These are phyloP conservation scores for Noctua janthina DNA, from an alignment of 2,888 invertebrate species.

Conservation along the genomic window DNA sequence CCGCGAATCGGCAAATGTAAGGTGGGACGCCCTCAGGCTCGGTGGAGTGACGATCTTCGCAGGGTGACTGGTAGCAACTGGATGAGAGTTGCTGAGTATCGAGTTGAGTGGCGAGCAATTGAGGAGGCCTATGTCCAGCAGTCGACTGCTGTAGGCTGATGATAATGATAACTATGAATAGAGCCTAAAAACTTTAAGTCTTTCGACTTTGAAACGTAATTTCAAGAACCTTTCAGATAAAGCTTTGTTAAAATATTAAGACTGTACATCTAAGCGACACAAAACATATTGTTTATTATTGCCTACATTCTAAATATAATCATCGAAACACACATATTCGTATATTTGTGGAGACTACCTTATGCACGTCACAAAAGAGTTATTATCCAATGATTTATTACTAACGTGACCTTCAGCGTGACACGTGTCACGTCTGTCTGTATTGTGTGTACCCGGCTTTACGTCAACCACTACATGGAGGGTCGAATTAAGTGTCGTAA, in stretches of 20 bases:
- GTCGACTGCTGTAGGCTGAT: too few species aligned
- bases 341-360: neutral
- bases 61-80: too few species aligned
- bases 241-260: neutral
- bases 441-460: slow-evolving; percentile 45
- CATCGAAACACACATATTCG: slow-evolving; percentile 14
- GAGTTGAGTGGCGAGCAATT: too few species aligned
- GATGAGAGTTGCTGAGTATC: too few species aligned
- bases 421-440: slow-evolving; percentile 38
- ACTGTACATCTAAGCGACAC: neutral
- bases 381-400: slow-evolving; percentile 55
- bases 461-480: slow-evolving; percentile 29
- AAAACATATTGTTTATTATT: neutral
- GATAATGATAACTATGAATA: too few species aligned
- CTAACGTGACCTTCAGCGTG: slow-evolving; percentile 33
- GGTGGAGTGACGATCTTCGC: too few species aligned
- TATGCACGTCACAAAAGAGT: slow-evolving; percentile 38
- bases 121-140: too few species aligned
- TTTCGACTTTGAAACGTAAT: neutral
- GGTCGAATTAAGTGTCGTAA: slow-evolving; percentile 27
- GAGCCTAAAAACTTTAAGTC: neutral
- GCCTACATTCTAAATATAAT: neutral
- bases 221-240: neutral
- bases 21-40: too few species aligned
- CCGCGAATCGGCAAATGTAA: too few species aligned